Conservation (phyloP, 2,113 vertebrate species). For the Willisornis vidua region DNA sequence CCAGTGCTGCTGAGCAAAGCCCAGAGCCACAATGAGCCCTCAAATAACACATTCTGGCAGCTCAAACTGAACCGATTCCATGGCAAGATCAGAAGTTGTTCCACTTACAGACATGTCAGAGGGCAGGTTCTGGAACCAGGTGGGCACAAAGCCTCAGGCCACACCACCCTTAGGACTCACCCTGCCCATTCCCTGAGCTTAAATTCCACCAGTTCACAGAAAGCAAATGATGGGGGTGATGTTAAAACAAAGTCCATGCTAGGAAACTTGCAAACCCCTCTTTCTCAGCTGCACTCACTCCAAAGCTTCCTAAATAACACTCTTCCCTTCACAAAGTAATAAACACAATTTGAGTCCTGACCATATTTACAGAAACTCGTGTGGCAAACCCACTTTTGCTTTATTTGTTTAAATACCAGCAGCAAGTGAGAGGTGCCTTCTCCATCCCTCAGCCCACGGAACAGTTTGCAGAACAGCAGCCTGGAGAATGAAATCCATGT, state of each 20-base stretch:
- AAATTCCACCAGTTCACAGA: neutral
- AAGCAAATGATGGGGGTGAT: accelerated
- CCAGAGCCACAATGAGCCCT: neutral
- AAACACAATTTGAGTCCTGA: neutral
- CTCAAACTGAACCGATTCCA: neutral
- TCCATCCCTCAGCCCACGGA: neutral
- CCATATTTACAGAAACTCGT: neutral
- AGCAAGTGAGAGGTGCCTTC: accelerated
- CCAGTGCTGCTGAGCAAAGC: neutral
- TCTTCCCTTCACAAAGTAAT: neutral
- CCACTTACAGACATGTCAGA: neutral
- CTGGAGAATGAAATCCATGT: neutral
- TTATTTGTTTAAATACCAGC: neutral
- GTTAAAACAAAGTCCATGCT: neutral
- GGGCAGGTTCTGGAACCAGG: neutral
- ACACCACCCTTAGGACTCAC: neutral
- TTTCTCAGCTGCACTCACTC: neutral
- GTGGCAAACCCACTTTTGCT: neutral
- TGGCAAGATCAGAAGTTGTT: neutral
- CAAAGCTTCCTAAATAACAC: neutral
- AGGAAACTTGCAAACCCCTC: neutral
- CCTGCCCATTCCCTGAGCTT: neutral
- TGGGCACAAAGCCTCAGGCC: neutral
- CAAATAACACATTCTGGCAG: neutral
- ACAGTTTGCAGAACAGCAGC: neutral